Conservation (phyloP, 2,113 vertebrate genomes). For the Hepsetus odoe region DNA sequence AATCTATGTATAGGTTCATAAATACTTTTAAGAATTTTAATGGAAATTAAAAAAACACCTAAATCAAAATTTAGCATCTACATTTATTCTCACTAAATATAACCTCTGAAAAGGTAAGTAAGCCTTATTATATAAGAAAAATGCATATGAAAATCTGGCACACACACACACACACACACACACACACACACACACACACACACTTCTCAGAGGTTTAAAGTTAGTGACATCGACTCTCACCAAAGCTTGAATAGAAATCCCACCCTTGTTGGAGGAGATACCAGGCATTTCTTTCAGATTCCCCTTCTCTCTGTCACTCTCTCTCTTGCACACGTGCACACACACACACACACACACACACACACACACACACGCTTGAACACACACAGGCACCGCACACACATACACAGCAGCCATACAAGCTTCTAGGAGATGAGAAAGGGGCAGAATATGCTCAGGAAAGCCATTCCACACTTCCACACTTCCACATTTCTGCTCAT, state of each 20-base stretch:
- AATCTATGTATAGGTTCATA: no score
- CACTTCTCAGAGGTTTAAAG: constrained; percentile 3
- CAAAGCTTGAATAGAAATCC: not conserved
- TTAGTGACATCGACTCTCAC: not conserved
- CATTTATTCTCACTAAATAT: no score
- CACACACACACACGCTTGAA: no score
- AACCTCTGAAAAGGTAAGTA: no score
- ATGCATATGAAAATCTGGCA: no score
- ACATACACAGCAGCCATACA: not conserved
- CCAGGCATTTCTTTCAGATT: constrained; percentile 6
- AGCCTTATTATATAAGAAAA: no score
- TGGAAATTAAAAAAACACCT: no score
- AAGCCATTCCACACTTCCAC: not conserved
- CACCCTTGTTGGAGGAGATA: not conserved
- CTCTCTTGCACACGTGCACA: constrained; percentile 18
- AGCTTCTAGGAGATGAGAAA: not conserved
- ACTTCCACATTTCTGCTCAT: no score
- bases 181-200: not conserved
- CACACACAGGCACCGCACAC: no score
- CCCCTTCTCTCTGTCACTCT: constrained; percentile 3
- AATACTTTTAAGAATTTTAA: no score
- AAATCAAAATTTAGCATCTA: no score
- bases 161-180: no score
- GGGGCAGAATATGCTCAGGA: constrained; percentile 7
- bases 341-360: constrained; percentile 47